Evolutionary conservation across 2,888 invertebrate genomes (phyloP), one percentile per base, ranked within the genome.

Genomic region (Lutraria lutraria): DNA sequence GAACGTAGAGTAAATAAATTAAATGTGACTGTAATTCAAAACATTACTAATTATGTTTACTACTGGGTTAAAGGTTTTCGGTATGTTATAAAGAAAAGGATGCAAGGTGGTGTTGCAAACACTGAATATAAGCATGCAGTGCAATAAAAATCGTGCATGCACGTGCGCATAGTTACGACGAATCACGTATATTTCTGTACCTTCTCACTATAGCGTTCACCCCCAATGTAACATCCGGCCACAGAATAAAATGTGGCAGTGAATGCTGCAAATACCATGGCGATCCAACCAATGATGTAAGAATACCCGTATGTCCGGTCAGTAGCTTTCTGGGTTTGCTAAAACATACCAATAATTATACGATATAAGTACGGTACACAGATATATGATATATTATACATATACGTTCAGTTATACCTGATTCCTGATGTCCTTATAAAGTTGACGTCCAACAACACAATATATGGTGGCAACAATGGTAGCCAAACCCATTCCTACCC

Each of bases 201-300:
- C 83, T 85, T 91, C 89, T 43, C 34, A 82, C 52, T 86, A 83
- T 95, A 95, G 29, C 94, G 89, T 85, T 94, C 94, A 31, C 93
- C 92, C 53, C 94, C 94, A 81, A 95, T 93, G 88, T 94, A 94
- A 89, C 95, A 95, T 54, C 95, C 95, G 54, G 96, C 95, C 68
- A 95, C 91, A 12, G 95, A 94, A 92, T 95, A 96, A 90, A 96
- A 94, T 54, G 95, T 94, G 52, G 96, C 95, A 52, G 94, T 92
- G 43, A 96, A 90, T 13, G 95, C 94, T 8, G 95, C 94, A 25
- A 95, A 72, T n/a, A 93, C 94, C 94, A 95, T 95, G 21, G 94
- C 95, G 21, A 95, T 92, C 96, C 96, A 96, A 21, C 95, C 96
- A 34, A 96, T 91, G 31, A 95, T 94, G 93, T 96, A 96, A 6